Evolutionary conservation across 2,113 vertebrate species (phyloP), one percentile per base, ranked within the genome.

Genomic region (Odontesthes bonariensis): DNA sequence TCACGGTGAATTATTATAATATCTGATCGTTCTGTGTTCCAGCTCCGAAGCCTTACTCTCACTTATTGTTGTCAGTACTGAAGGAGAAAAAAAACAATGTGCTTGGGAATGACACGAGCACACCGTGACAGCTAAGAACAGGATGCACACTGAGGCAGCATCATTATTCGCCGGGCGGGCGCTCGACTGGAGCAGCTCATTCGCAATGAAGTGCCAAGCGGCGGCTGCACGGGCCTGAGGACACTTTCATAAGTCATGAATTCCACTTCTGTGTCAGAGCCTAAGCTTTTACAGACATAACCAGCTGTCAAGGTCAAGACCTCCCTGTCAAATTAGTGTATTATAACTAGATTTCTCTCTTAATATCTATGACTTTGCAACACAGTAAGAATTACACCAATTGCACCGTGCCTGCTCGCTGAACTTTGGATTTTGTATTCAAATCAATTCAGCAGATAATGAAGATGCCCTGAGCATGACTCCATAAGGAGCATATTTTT

Each of bases 71-170:
- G 63, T 54, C 73, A 77, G 65, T 35, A 64, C 23, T 40, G 40
- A 71, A 19, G 49, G 20, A 42, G 20, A 59, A 60, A 42, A 23
- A 59, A 60, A 55, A 16, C 61, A 68, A 69, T 59, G 49, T 62
- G 64, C 53, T 74, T 59, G 77, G 62, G 27, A 27, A 27, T 57
- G 59, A 69, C 71, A 66, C 38, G 58, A 67, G 72, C 75, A 81
- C 54, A 31, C 49, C 52, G 71, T 19, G 44, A 67, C 70, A 58
- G 73, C 20, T 73, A 61, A 66, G 69, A 67, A 74, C 66, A 67
- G 7, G 73, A 73, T 32, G 55, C 60, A 63, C 55, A 40, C 57
- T 67, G 69, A 27, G 40, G 19, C 44, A 40, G 10, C 3, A 0
- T 38, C 64, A 57, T 58, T 42, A 59, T 66, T 53, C 80, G 63